These are phyloP conservation scores for Hirtodrosophila cameraria DNA, from an alignment of 2,888 invertebrate genomes.

Conservation along the genomic window DNA sequence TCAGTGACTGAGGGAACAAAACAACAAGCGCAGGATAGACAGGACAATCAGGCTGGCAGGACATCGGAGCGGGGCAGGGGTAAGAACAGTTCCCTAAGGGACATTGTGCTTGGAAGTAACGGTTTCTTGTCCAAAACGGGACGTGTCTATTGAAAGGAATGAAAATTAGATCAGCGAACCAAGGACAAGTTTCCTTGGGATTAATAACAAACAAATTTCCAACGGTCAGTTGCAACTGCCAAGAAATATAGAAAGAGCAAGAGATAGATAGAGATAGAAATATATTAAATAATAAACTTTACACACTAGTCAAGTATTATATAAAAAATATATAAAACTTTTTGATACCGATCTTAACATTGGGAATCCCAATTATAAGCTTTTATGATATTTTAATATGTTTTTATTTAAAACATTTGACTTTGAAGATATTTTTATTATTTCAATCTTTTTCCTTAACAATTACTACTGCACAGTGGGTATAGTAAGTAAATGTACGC, in stretches of 20 bases:
- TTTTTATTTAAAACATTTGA: too few relatives aligned
- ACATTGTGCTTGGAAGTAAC: constrained; percentile 48
- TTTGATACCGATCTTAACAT: too few relatives aligned
- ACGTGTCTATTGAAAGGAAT: constrained; percentile 51
- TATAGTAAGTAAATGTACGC: constrained; percentile 2
- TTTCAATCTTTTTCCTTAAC: too few relatives aligned
- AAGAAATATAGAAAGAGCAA: not conserved
- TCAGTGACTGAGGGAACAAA: constrained; percentile 64
- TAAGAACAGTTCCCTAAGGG: constrained; percentile 34
- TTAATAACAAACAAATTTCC: constrained; percentile 41
- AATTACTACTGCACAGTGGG: not conserved
- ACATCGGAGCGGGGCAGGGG: constrained; percentile 30
- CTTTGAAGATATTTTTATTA: too few relatives aligned
- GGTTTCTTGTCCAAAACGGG: constrained; percentile 51
- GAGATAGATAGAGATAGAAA: not conserved
- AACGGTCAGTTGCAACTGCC: constrained; percentile 49
- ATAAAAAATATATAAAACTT: too few relatives aligned
- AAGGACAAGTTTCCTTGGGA: constrained; percentile 60
- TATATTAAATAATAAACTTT: not conserved
- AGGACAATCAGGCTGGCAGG: constrained; percentile 40
- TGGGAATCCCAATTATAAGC: too few relatives aligned
- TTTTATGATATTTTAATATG: too few relatives aligned
- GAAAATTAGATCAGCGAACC: constrained; percentile 62
- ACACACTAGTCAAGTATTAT: too few relatives aligned
- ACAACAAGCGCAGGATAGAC: constrained; percentile 11